These are phyloP conservation scores for Eutolmus rufibarbis DNA, from an alignment of 2,888 invertebrate genomes.

Conservation along the genomic window DNA sequence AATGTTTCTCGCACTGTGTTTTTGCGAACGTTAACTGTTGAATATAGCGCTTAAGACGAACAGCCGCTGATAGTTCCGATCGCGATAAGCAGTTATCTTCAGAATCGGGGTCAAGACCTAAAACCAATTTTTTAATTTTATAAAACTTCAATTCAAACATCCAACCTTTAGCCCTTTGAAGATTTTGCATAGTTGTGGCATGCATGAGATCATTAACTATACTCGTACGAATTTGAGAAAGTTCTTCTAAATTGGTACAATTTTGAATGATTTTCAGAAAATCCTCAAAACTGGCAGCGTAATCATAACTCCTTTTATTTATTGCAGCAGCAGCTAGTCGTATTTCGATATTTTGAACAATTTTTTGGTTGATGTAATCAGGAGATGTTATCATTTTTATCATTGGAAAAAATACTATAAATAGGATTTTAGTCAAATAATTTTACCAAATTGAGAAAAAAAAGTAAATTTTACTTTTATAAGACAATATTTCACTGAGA, in stretches of 20 bases:
- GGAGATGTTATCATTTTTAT: slow-evolving; percentile 87
- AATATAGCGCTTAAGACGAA: slow-evolving; percentile 84
- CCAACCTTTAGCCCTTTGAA: slow-evolving; percentile 81
- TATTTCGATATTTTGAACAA: slow-evolving; percentile 82
- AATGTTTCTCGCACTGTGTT: slow-evolving; percentile 78
- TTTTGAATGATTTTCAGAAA: slow-evolving; percentile 84
- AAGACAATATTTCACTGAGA: slow-evolving; percentile 82
- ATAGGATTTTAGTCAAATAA: background rate
- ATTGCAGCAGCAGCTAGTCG: slow-evolving; percentile 80
- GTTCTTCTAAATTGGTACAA: slow-evolving; percentile 80
- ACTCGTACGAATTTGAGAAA: slow-evolving; percentile 83
- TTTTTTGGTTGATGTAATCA: slow-evolving; percentile 88
- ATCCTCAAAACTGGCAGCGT: slow-evolving; percentile 89
- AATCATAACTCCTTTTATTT: slow-evolving; percentile 83
- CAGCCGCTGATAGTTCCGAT: slow-evolving; percentile 80
- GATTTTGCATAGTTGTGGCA: slow-evolving; percentile 88
- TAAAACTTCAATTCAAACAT: background rate
- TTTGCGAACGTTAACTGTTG: slow-evolving; percentile 83
- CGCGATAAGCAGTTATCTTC: slow-evolving; percentile 68
- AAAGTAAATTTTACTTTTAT: slow-evolving; percentile 71
- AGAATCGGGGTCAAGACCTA: slow-evolving; percentile 59
- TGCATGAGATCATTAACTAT: slow-evolving; percentile 94
- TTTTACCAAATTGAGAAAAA: background rate
- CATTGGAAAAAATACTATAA: slow-evolving; percentile 72
- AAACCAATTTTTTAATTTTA: background rate